These are phyloP conservation scores for Siderastrea siderea DNA, from an alignment of 92 coral and sea anemone genomes.

Conservation along the genomic window DNA sequence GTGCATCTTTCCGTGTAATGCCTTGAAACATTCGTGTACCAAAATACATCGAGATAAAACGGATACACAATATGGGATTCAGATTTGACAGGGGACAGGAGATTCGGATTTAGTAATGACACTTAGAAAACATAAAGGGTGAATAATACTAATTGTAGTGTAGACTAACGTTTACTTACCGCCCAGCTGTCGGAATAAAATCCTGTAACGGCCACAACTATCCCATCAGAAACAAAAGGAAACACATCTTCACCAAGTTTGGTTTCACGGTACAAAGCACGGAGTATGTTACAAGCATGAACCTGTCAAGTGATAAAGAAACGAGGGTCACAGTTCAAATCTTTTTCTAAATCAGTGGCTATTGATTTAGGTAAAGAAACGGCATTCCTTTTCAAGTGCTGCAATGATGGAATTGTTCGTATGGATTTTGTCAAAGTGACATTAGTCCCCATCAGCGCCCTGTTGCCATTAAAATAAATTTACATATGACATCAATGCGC, in stretches of 20 bases:
- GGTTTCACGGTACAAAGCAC: constrained; percentile 93
- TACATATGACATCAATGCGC: too few relatives aligned
- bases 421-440: too few relatives aligned
- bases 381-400: background rate
- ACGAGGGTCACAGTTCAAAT: background rate
- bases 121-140: background rate
- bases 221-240: constrained; percentile 92
- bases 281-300: constrained; percentile 94
- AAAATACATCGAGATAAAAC: too few relatives aligned
- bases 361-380: too few relatives aligned
- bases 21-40: too few relatives aligned
- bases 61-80: too few relatives aligned
- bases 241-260: constrained; percentile 93
- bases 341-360: background rate
- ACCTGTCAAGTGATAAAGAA: constrained; percentile 62
- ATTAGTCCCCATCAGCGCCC: too few relatives aligned
- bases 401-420: background rate
- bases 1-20: too few relatives aligned
- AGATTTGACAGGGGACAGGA: too few relatives aligned
- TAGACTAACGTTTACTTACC: constrained; percentile 64
- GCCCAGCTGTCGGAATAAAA: constrained; percentile 98
- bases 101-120: too few relatives aligned
- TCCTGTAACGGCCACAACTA: constrained; percentile 87
- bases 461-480: too few relatives aligned
- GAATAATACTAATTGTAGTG: background rate